phyloP scores from a whole-genome alignment of 1,140 invertebrate species.

The Drosophila nannoptera region DNA sequence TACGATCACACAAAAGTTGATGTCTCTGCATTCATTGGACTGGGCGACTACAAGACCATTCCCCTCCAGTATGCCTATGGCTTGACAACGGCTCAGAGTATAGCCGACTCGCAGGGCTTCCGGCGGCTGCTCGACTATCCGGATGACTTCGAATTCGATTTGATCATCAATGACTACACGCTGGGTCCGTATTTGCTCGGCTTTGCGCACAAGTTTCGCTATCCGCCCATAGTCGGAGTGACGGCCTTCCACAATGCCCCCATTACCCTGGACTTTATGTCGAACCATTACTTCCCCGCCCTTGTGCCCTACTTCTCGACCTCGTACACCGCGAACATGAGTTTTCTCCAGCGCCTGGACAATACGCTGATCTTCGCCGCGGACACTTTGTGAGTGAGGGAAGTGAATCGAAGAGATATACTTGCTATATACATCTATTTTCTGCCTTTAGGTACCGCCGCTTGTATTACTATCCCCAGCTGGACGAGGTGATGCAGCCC shows the following conservation, averaged over 20 bases:
- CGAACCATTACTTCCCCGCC: conserved; percentile 26
- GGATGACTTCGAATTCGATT: conserved; percentile 41
- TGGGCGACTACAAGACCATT: conserved; percentile 16
- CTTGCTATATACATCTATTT: background rate
- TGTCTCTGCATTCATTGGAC: conserved; percentile 14
- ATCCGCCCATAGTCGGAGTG: conserved; percentile 48
- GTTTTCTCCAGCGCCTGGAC: conserved; percentile 47
- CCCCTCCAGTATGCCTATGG: conserved; percentile 12
- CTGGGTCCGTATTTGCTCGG: conserved; percentile 43
- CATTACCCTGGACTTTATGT: conserved; percentile 16
- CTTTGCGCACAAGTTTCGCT: conserved; percentile 37
- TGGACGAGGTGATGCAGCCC: conserved; percentile 24
- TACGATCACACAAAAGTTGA: conserved; percentile 22
- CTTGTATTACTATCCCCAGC: conserved; percentile 19
- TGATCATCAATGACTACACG: conserved; percentile 49
- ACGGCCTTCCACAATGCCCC: conserved; percentile 41
- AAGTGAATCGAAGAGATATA: background rate
- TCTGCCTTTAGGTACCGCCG: conserved; percentile 23
- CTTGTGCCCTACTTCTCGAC: conserved; percentile 29
- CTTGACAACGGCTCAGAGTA: conserved; percentile 17
- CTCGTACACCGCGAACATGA: conserved; percentile 43
- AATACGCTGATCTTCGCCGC: conserved; percentile 49
- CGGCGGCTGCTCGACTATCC: conserved; percentile 25
- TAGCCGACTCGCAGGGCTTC: conserved; percentile 15
- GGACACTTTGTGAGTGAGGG: conserved; percentile 41